A percentile compares a stretch with the other conserved stretches of the same genome.
These are phyloP conservation scores for Rostratula benghalensis DNA, from an alignment of 2,113 vertebrate species.

Conservation along the genomic window DNA sequence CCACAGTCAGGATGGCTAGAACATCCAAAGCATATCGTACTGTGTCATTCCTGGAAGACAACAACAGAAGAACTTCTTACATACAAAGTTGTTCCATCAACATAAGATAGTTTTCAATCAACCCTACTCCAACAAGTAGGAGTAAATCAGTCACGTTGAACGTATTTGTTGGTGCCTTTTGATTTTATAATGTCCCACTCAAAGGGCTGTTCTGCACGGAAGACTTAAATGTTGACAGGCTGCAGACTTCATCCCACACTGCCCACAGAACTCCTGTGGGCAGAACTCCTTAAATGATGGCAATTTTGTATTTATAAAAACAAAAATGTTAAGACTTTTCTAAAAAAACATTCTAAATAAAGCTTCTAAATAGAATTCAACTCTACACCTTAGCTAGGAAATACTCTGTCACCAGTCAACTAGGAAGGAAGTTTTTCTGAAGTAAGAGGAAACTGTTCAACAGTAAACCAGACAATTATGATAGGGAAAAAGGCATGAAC, in stretches of 20 bases:
- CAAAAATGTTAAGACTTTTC: background rate
- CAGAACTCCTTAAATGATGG: background rate
- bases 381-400: background rate
- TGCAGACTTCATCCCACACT: background rate
- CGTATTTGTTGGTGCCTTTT: background rate
- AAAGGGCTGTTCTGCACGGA: background rate
- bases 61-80: background rate
- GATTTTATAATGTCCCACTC: background rate
- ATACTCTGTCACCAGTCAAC: background rate
- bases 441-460: background rate
- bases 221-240: background rate
- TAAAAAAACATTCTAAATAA: background rate
- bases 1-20: constrained; percentile 94
- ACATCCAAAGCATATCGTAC: constrained; percentile 97
- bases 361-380: background rate
- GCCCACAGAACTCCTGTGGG: background rate
- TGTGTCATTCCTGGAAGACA: constrained; percentile 88
- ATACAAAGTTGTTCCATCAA: background rate
- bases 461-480: background rate
- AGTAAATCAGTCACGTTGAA: background rate
- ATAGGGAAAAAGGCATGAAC: background rate
- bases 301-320: background rate
- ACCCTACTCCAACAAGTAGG: background rate
- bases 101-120: background rate
- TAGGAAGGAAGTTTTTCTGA: background rate